Base-by-base conservation (phyloP, 1,140 invertebrate genomes). In the Lucilia sericata region DNA sequence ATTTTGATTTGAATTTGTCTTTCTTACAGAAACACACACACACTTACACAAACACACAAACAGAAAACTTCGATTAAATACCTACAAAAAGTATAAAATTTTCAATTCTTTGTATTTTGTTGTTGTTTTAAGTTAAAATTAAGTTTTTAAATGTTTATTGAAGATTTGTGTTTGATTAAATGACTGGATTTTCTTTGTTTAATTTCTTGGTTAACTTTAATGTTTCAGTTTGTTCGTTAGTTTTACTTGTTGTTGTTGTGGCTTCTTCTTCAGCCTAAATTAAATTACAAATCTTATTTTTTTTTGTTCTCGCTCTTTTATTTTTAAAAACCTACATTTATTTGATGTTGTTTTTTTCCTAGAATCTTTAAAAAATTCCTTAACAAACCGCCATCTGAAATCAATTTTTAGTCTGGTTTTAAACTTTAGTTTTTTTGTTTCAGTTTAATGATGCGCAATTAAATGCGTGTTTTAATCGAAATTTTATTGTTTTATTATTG, bases 381-480 rank as follows among this genome's bases (percentile, higher is more conserved):
- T 21, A 21, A 70, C 65, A 21, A 3, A 19, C 19, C 65, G n/a
- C 19, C 65, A 70, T 70, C 21, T 25, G 65, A 70, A 70, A 70
- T 70, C 65, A 70, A 70, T 70, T 70, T 70, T 21, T 21, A 21
- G 10, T 25, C 5, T 70, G 8, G 51, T 55, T 55, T 55, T 55
- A 55, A 42, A 30, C 21, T 25, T 70, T 70, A 21, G 19, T 70
- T 70, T 70, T 0, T 25, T 25, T 65, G 3, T 14, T 60, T 60
- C 51, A 12, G 14, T 60, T 70, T 70, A 70, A 70, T 70, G 65
- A 70, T 70, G 65, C 65, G 21, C n/a, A 70, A 70, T 70, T 70
- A 70, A 70, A 25, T 70, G 65, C 65, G 65, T 70, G 65, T 70
- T 70, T 70, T 70, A 70, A 70, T 70, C 65, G 65, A 70, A 70